A percentile compares a stretch with the other conserved stretches of the same genome.
phyloP scores from a whole-genome alignment of 2,888 invertebrate species.

The Aporophyla nigra region DNA sequence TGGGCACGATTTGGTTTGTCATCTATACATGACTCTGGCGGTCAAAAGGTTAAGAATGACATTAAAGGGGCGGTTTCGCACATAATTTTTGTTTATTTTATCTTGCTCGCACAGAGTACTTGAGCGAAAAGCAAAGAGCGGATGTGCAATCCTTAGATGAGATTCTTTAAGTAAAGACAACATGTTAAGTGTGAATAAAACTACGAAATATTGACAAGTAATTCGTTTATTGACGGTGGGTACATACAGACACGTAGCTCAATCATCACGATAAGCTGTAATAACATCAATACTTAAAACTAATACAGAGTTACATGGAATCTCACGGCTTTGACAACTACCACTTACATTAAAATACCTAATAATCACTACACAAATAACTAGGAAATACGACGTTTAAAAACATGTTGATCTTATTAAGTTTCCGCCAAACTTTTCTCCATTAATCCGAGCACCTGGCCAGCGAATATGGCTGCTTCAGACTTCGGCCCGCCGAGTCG shows the following conservation, averaged over 20 bases:
- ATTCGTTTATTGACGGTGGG: constrained; percentile 68
- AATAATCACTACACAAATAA: constrained; percentile 29
- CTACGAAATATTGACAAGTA: constrained; percentile 31
- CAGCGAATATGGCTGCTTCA: constrained; percentile 92
- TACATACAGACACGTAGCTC: constrained; percentile 52
- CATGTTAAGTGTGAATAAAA: constrained; percentile 33
- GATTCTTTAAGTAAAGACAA: background rate
- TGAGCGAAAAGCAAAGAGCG: background rate
- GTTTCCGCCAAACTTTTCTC: constrained; percentile 82
- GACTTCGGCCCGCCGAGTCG: constrained; percentile 91
- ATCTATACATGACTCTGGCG: too few relatives aligned
- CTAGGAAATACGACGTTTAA: constrained; percentile 3
- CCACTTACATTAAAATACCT: constrained; percentile 14
- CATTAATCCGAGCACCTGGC: constrained; percentile 91
- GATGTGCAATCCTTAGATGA: background rate
- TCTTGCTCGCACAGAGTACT: background rate
- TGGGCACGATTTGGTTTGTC: too few relatives aligned
- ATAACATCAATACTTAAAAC: constrained; percentile 45
- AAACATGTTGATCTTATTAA: constrained; percentile 37
- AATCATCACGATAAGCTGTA: constrained; percentile 47
- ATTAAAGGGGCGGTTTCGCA: background rate
- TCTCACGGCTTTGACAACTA: constrained; percentile 31
- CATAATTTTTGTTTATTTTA: background rate
- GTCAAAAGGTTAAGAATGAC: too few relatives aligned
- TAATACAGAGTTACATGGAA: constrained; percentile 42